A percentile compares a stretch with the other conserved stretches of the same genome.
These are phyloP conservation scores for Spatulosminthurus flaviceps DNA, from an alignment of 2,888 invertebrate genomes.

Conservation along the genomic window DNA sequence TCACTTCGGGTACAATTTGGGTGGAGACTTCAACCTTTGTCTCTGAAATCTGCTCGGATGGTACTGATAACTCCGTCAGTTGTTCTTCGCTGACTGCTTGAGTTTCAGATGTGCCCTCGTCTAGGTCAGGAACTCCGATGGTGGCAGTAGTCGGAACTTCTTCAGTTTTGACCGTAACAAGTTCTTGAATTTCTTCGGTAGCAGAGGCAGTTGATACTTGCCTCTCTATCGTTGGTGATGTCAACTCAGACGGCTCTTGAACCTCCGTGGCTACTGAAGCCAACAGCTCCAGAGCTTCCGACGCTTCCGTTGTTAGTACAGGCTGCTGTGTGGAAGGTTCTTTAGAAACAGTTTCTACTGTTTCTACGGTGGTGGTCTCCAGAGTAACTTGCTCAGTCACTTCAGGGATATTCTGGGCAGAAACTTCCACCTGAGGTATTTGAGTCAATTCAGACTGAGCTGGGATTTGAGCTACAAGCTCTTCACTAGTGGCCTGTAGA, in stretches of 20 bases:
- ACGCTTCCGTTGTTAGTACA: background rate
- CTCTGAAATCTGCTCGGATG: no score
- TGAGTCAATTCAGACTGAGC: no score
- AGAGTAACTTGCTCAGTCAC: slow-evolving; percentile 1
- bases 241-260: background rate
- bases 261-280: background rate
- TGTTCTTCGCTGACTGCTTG: background rate
- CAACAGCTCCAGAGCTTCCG: background rate
- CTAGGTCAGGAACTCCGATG: background rate
- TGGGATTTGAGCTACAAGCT: no score
- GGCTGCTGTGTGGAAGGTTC: background rate
- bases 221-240: no score
- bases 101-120: background rate
- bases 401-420: background rate
- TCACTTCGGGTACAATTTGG: background rate
- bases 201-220: background rate
- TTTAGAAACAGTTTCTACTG: background rate
- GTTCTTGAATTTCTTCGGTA: background rate
- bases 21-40: background rate
- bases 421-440: background rate
- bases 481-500: no score
- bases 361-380: background rate
- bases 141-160: background rate
- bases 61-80: background rate
- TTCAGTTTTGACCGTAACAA: background rate